A percentile compares a stretch with the other conserved stretches of the same genome.
Conservation (phyloP, 2,888 invertebrate species). For the Drosophila neutralis region DNA sequence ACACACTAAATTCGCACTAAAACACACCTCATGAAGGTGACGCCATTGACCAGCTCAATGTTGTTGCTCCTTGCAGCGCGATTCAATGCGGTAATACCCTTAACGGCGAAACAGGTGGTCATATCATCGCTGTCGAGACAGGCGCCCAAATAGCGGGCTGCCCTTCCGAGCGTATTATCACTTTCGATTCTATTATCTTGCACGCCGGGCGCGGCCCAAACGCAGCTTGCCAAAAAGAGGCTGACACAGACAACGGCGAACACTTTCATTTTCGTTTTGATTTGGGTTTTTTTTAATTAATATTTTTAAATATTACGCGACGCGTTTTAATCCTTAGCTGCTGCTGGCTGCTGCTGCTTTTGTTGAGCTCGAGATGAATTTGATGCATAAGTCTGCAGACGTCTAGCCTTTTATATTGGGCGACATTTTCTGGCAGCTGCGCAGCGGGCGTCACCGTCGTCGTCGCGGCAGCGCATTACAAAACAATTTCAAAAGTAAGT, state of each 20-base stretch:
- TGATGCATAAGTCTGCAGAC: constrained; percentile 83
- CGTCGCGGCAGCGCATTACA: constrained; percentile 71
- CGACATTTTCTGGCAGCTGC: constrained; percentile 62
- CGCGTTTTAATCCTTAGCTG: constrained; percentile 68
- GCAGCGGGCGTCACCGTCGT: constrained; percentile 36
- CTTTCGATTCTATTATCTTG: constrained; percentile 85
- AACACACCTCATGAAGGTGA: constrained; percentile 86
- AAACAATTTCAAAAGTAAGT: constrained; percentile 74
- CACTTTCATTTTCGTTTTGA: constrained; percentile 83
- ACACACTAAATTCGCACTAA: constrained; percentile 23
- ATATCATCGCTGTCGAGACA: constrained; percentile 85
- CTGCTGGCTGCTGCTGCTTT: constrained; percentile 41
- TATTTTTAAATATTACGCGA: constrained; percentile 28
- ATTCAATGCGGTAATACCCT: constrained; percentile 86
- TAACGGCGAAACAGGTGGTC: constrained; percentile 87
- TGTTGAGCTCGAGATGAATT: constrained; percentile 83
- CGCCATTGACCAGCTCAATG: constrained; percentile 87
- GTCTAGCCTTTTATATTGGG: constrained; percentile 84
- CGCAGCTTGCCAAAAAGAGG: constrained; percentile 77
- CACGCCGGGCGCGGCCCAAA: constrained; percentile 82
- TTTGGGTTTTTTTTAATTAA: constrained; percentile 8
- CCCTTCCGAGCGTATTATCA: constrained; percentile 82
- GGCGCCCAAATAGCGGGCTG: constrained; percentile 84
- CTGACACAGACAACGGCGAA: constrained; percentile 75
- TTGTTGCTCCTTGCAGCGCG: constrained; percentile 86